Conservation (phyloP, 1,140 invertebrate species). For the Wasmannia auropunctata region DNA sequence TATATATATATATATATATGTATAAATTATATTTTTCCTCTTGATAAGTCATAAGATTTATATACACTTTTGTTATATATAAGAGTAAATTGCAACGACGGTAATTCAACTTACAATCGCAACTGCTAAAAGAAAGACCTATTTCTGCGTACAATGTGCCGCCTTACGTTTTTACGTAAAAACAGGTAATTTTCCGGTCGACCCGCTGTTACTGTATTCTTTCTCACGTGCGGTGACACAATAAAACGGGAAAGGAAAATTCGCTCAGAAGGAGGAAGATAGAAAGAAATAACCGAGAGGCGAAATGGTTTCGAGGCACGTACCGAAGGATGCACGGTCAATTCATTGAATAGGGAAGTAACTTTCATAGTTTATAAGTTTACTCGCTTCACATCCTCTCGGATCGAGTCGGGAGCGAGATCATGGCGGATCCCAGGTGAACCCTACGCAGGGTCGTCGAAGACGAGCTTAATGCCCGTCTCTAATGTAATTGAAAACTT, state of each 20-base stretch:
- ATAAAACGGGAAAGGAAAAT: conserved; percentile 22
- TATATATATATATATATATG: not conserved
- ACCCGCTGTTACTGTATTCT: conserved; percentile 47
- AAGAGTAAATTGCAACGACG: not conserved
- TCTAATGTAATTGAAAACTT: conserved; percentile 75
- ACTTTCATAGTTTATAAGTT: conserved; percentile 76
- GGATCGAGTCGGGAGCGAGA: conserved; percentile 46
- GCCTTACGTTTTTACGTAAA: not conserved
- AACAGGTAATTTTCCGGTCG: conserved; percentile 69
- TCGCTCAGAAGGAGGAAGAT: not conserved
- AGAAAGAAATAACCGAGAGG: not conserved
- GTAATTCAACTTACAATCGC: not conserved
- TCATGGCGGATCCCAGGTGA: conserved; percentile 22
- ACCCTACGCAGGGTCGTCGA: conserved; percentile 29
- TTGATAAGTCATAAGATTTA: not conserved
- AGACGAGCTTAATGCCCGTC: conserved; percentile 66
- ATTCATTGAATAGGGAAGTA: conserved; percentile 73
- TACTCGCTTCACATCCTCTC: conserved; percentile 36
- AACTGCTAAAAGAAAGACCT: not conserved
- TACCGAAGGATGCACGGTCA: conserved; percentile 63
- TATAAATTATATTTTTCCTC: not conserved
- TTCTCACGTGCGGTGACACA: conserved; percentile 56
- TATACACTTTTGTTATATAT: too few relatives aligned
- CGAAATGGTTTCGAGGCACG: conserved; percentile 66
- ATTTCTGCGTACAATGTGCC: not conserved